Conservation (phyloP, 2,797 vertebrate species). For the Eulemur rubriventer region DNA sequence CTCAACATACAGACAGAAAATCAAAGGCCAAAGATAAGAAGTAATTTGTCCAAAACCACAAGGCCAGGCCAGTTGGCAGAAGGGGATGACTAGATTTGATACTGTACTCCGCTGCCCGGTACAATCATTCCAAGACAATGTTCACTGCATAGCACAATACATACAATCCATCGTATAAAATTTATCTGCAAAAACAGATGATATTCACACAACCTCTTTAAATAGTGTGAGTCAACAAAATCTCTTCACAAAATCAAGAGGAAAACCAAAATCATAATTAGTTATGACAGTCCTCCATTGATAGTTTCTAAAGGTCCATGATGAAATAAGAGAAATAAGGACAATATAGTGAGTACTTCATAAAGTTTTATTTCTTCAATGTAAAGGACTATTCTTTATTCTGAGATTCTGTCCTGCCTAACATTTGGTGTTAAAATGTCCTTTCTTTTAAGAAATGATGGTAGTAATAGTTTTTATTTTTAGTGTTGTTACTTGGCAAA, state of each 20-base stretch:
- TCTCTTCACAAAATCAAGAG: not conserved
- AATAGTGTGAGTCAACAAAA: not conserved
- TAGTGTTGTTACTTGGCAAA: not conserved
- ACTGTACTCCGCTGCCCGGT: not conserved
- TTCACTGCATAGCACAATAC: not conserved
- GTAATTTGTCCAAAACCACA: not conserved
- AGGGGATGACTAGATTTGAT: not conserved
- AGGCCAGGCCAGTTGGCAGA: not conserved
- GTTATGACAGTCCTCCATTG: not conserved
- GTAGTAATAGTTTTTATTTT: not conserved
- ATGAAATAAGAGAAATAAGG: slow-evolving; percentile 10
- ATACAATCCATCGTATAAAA: not conserved
- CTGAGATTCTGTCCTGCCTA: not conserved
- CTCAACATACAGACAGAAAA: not conserved
- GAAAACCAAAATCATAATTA: slow-evolving; percentile 22
- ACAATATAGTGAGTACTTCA: not conserved
- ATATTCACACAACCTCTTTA: not conserved
- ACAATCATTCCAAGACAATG: not conserved
- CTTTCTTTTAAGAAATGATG: not conserved
- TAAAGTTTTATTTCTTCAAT: not conserved
- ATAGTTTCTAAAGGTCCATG: not conserved
- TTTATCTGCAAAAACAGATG: not conserved
- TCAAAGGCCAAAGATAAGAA: not conserved
- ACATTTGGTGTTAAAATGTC: not conserved
- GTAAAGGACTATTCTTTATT: not conserved